Percentiles rank a stretch among this genome's conserved stretches.
Conservation (phyloP, 2,113 vertebrate species). For the Eulemur macaco region DNA sequence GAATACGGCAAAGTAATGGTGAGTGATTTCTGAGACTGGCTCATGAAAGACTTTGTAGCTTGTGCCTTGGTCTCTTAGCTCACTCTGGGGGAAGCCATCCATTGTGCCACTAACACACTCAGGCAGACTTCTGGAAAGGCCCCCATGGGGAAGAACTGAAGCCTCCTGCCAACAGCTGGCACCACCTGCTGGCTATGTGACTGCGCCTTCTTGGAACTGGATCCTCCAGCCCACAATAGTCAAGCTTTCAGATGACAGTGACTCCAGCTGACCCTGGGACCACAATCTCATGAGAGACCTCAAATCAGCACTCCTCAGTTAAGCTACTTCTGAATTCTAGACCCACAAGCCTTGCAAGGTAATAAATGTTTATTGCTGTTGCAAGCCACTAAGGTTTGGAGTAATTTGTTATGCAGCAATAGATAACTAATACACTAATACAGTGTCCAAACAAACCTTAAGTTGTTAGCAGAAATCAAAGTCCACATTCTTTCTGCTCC, state of each 20-base stretch:
- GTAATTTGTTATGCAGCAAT: not conserved
- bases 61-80: not conserved
- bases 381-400: not conserved
- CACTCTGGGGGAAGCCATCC: not conserved
- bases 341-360: not conserved
- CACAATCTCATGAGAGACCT: not conserved
- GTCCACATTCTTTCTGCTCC: not conserved
- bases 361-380: not conserved
- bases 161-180: not conserved
- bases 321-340: not conserved
- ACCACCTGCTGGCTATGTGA: fast-evolving
- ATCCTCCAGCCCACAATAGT: not conserved
- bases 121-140: not conserved
- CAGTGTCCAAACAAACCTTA: not conserved
- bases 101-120: fast-evolving
- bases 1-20: not conserved
- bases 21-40: not conserved
- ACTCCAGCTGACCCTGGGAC: not conserved
- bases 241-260: not conserved
- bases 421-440: not conserved
- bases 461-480: not conserved
- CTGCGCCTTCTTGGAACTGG: not conserved
- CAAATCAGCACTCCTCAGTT: not conserved
- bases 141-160: not conserved
- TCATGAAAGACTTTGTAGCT: not conserved